Base-by-base conservation (phyloP, 23 tunicate genomes). In the Ciona savignyi region DNA sequence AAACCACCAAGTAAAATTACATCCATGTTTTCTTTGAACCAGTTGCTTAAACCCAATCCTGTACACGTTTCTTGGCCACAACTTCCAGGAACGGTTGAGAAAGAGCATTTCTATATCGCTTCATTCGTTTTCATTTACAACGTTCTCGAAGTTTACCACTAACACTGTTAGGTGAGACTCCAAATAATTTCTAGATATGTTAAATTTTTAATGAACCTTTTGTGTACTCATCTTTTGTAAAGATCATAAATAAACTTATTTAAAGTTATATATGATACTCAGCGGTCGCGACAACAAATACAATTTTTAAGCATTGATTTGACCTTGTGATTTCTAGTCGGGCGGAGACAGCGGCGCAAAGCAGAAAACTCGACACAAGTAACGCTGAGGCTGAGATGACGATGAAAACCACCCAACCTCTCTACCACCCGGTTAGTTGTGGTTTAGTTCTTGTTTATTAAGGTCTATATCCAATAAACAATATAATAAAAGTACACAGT, bases 51-150 rank as follows among this genome's bases (percentile, higher is more conserved):
- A 91, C 68, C 97, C 97, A 2, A 73, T 91, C 35, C 86, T 91
- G 26, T 91, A 91, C 66, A 91, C 97, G 2, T 91, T 91, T 62
- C 74, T 91, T 66, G 97, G 97, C 23, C 97, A 91, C 67, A 91
- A 91, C 77, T 91, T 91, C 71, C 90, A 77, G 25, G 91, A 85
- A 51, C 32, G 97, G 26, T 64, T 91, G 22, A 71, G 91, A 1
- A 84, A 80, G 66, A 91, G 97, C 62, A 80, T 91, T 42, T 78
- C 90, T 3, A 75, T 71, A 21, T 81, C 97, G 1, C 29, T 91
- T 2, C 90, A 85, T 23, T 76, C 90, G 19, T 91, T 91, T 34
- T 78, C 97, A 0, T 80, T 91, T 51, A 31, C 86, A 19, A 91
- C 86, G 1, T 91, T 91, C 49, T 71, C 91, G 23, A 80, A 82